Evolutionary conservation across 2,113 vertebrate species (phyloP).

Genomic region (Boulengerochromis microlepis): DNA sequence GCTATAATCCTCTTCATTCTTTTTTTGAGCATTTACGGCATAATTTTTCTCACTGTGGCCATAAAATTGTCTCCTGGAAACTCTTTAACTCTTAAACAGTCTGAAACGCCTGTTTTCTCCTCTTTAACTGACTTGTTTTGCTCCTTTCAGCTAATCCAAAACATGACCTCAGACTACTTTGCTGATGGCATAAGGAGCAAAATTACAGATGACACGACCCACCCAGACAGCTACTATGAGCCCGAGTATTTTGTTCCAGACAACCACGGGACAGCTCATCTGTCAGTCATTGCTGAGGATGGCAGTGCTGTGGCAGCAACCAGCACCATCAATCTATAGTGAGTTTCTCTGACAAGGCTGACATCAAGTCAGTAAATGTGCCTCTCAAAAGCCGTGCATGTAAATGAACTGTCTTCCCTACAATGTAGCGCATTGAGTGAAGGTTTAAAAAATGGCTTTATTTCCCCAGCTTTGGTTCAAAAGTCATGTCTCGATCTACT

Average conservation of each 20-base stretch:
- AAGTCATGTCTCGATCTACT: conserved; percentile 79
- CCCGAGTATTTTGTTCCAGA: conserved; percentile 81
- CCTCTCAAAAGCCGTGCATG: neutral
- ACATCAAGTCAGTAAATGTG: neutral
- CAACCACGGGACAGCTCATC: conserved; percentile 84
- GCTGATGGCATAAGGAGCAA: conserved; percentile 79
- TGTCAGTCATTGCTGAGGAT: conserved; percentile 88
- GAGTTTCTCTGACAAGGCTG: conserved; percentile 35
- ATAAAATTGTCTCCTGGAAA: neutral
- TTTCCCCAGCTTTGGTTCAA: conserved; percentile 84
- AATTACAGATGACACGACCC: conserved; percentile 85
- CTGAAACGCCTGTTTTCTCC: neutral
- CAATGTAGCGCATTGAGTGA: neutral
- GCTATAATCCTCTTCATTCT: neutral
- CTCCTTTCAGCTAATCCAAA: conserved; percentile 79
- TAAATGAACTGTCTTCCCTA: neutral
- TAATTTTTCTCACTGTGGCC: neutral
- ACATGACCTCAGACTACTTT: conserved; percentile 90
- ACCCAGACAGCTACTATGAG: conserved; percentile 81
- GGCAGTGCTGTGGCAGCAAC: conserved; percentile 93
- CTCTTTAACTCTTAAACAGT: neutral
- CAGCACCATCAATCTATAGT: conserved; percentile 96
- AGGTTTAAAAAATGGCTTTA: neutral
- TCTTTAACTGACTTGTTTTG: conserved; percentile 3
- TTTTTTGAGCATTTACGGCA: neutral